A percentile compares a stretch with the other conserved stretches of the same genome.
These are phyloP conservation scores for Urophycis tenuis DNA, from an alignment of 2,797 vertebrate species.

Conservation along the genomic window DNA sequence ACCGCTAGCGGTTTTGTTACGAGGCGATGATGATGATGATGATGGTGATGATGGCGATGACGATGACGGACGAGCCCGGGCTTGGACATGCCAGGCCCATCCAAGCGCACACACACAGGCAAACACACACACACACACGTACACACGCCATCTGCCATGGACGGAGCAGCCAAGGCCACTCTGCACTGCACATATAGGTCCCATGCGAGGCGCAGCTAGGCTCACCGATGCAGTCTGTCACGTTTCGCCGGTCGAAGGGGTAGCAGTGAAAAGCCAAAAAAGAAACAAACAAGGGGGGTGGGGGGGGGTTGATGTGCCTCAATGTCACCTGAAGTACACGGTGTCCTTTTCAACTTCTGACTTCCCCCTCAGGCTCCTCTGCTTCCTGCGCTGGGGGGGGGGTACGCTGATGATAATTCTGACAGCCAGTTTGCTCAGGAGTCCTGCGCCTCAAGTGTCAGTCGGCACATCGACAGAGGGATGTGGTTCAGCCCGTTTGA, in stretches of 20 bases:
- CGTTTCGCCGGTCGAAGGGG: background rate
- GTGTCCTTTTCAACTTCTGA: background rate
- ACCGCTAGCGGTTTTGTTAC: background rate
- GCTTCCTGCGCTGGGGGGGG: background rate
- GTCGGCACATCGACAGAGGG: background rate
- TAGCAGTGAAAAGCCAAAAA: background rate
- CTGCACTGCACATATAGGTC: background rate
- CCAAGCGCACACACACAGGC: background rate
- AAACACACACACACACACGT: background rate
- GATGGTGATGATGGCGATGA: too few species aligned
- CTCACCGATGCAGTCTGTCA: background rate
- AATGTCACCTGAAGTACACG: background rate
- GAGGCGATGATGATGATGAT: background rate
- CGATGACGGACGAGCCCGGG: background rate
- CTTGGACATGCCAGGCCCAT: background rate
- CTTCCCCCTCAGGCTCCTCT: background rate
- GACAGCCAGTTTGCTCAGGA: background rate
- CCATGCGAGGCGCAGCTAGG: background rate
- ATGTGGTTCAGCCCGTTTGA: background rate
- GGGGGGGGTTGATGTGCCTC: background rate
- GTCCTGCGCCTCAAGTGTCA: slow-evolving; percentile 2
- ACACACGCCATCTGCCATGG: background rate
- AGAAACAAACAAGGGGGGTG: background rate
- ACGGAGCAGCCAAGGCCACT: background rate
- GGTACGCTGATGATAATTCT: background rate